Percentiles rank a stretch among this genome's conserved stretches.
phyloP scores from a whole-genome alignment of 2,113 vertebrate species.

The Morone saxatilis region DNA sequence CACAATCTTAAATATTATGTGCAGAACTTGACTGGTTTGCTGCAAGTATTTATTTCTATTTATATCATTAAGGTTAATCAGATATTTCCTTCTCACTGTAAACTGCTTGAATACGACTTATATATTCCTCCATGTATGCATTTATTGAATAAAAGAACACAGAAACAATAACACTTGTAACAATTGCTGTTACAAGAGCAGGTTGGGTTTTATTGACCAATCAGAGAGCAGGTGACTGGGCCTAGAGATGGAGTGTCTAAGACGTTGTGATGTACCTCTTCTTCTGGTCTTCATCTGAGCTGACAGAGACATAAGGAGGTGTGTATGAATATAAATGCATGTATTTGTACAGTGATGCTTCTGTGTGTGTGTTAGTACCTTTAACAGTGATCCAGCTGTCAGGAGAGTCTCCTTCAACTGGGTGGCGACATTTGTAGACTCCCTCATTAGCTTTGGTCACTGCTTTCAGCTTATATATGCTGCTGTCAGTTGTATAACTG shows the following conservation, averaged over 20 bases:
- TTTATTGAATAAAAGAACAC: too few species aligned
- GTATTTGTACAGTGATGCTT: too few species aligned
- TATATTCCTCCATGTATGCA: too few species aligned
- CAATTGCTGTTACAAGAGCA: background rate
- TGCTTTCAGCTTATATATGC: background rate
- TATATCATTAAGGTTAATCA: background rate
- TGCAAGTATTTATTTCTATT: background rate
- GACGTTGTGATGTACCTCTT: background rate
- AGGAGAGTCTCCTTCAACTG: fast-evolving
- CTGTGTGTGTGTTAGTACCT: background rate
- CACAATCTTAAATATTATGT: background rate
- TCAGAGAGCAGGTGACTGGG: conserved; percentile 1
- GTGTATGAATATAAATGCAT: too few species aligned
- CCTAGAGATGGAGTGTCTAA: background rate
- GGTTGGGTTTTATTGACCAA: background rate
- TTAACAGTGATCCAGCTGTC: background rate
- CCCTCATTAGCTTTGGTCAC: conserved; percentile 12
- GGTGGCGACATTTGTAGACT: background rate
- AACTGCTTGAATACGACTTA: too few species aligned
- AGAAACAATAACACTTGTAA: too few species aligned
- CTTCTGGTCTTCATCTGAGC: background rate
- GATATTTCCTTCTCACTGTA: background rate
- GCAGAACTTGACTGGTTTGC: background rate
- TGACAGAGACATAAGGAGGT: background rate
- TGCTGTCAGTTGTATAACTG: background rate